These are phyloP conservation scores for Apamea anceps DNA, from an alignment of 2,888 invertebrate genomes.

Conservation along the genomic window DNA sequence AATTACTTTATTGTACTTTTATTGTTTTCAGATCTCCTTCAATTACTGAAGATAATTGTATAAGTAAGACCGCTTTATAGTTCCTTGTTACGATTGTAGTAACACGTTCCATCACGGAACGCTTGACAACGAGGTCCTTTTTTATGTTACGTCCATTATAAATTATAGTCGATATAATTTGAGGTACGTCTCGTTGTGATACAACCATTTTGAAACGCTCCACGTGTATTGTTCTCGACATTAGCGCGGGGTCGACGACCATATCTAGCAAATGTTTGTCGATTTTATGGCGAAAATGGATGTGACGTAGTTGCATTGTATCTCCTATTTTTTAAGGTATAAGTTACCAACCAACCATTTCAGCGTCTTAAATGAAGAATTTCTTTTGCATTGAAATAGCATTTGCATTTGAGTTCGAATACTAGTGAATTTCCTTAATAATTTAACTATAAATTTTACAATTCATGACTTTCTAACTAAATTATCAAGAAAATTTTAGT, in stretches of 20 bases:
- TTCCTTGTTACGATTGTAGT: constrained; percentile 49
- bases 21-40: constrained; percentile 54
- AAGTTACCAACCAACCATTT: not conserved
- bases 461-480: not conserved
- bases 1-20: constrained; percentile 58
- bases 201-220: constrained; percentile 77
- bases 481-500: not conserved
- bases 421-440: not conserved
- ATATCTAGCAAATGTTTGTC: constrained; percentile 81
- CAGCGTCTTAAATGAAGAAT: not conserved
- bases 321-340: constrained; percentile 21
- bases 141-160: constrained; percentile 42
- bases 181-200: constrained; percentile 69
- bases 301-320: constrained; percentile 65
- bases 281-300: constrained; percentile 76
- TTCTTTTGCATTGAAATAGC: not conserved
- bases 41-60: constrained; percentile 39
- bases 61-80: constrained; percentile 18
- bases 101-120: constrained; percentile 37
- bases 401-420: not conserved
- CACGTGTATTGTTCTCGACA: constrained; percentile 87
- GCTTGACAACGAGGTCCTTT: constrained; percentile 35
- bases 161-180: constrained; percentile 73
- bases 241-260: constrained; percentile 85
- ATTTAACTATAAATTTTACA: not conserved